A percentile compares a stretch with the other conserved stretches of the same genome.
Conservation (phyloP, 1,140 invertebrate species). For the Euborellia annulipes region DNA sequence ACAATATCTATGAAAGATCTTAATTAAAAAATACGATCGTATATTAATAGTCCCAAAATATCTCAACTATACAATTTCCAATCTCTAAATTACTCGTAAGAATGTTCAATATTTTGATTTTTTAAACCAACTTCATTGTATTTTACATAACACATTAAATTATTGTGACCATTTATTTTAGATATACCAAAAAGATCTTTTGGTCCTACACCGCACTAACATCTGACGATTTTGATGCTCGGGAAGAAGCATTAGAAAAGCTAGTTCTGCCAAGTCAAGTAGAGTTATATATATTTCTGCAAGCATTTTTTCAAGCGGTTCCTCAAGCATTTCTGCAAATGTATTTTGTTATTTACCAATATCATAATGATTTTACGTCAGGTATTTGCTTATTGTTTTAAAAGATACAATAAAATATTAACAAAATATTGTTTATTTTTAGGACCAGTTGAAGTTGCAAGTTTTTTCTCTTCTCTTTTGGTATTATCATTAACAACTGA, state of each 20-base stretch:
- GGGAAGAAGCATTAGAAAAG: slow-evolving; percentile 14
- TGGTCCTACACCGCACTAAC: slow-evolving; percentile 15
- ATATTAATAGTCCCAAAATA: too few species aligned
- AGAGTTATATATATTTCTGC: slow-evolving; percentile 16
- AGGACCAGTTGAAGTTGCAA: slow-evolving; percentile 30
- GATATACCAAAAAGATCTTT: slow-evolving; percentile 15
- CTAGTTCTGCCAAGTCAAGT: slow-evolving; percentile 7
- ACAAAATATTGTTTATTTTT: too few species aligned
- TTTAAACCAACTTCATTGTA: too few species aligned
- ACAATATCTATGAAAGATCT: too few species aligned
- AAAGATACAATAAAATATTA: too few species aligned
- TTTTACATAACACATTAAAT: too few species aligned
- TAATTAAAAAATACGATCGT: too few species aligned
- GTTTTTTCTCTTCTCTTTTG: slow-evolving; percentile 43
- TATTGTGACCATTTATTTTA: too few species aligned
- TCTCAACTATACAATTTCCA: too few species aligned
- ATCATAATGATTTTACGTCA: neutral
- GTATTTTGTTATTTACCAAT: slow-evolving; percentile 8
- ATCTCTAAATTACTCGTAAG: too few species aligned
- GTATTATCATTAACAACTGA: slow-evolving; percentile 48
- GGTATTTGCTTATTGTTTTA: too few species aligned
- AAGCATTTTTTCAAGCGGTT: slow-evolving; percentile 16
- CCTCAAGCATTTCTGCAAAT: slow-evolving; percentile 19
- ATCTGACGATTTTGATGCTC: slow-evolving; percentile 3
- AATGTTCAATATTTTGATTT: too few species aligned